A percentile compares a stretch with the other conserved stretches of the same genome.
Evolutionary conservation across 1,140 invertebrate species (phyloP).

Genomic region (Calephelis nemesis): DNA sequence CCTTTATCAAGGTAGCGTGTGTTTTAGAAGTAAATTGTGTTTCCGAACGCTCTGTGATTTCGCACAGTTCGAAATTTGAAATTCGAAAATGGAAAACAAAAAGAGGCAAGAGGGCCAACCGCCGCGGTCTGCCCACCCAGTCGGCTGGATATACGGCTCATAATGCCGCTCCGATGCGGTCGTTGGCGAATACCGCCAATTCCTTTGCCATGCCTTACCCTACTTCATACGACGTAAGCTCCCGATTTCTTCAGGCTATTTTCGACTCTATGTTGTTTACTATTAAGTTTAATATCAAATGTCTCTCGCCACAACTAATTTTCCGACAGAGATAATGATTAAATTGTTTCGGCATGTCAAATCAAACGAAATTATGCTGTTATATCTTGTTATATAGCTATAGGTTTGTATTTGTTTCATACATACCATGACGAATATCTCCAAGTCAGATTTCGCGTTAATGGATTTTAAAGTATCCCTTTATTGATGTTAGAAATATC

Average conservation of each 20-base stretch:
- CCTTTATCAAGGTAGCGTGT: conserved; percentile 40
- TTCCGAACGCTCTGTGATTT: conserved; percentile 45
- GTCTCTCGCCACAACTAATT: conserved; percentile 44
- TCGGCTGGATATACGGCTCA: conserved; percentile 48
- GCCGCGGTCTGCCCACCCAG: conserved; percentile 68
- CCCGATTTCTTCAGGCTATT: conserved; percentile 30
- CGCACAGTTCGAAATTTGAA: conserved; percentile 55
- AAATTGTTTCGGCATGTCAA: conserved; percentile 78
- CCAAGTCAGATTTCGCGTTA: conserved; percentile 59
- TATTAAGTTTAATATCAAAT: conserved; percentile 36
- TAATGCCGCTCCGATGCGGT: conserved; percentile 56
- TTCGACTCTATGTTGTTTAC: conserved; percentile 33
- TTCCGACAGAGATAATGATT: conserved; percentile 72
- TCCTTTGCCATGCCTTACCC: conserved; percentile 53
- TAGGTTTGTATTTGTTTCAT: conserved; percentile 58
- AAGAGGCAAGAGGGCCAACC: conserved; percentile 53
- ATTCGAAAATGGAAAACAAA: conserved; percentile 62
- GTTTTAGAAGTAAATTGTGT: conserved; percentile 31
- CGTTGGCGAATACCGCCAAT: conserved; percentile 76
- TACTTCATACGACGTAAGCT: conserved; percentile 50
- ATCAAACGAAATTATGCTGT: conserved; percentile 78
- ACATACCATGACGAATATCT: conserved; percentile 45
- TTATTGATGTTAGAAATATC: background rate
- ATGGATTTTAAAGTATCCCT: conserved; percentile 31
- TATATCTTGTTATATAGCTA: conserved; percentile 75